Conservation (phyloP, 2,113 vertebrate genomes). For the Chaenogobius annularis region DNA sequence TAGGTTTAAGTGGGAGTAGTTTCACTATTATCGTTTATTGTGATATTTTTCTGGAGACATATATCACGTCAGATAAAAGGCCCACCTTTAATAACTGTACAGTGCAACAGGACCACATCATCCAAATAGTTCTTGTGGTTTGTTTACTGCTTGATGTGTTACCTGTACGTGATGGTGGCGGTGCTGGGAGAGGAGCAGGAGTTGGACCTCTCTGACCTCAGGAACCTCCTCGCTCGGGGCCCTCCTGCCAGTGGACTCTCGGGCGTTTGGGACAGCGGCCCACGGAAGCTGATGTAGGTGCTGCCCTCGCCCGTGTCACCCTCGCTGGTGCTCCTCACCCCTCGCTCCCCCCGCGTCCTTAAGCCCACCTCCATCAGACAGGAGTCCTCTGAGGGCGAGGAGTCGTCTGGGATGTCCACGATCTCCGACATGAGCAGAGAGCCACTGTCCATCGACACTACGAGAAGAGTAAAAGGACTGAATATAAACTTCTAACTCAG, state of each 20-base stretch:
- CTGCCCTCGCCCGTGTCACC: slow-evolving; percentile 51
- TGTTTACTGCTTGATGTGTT: background rate
- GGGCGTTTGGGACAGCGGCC: slow-evolving; percentile 76
- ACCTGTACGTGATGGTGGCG: slow-evolving; percentile 75
- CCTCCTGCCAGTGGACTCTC: slow-evolving; percentile 75
- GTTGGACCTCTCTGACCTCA: slow-evolving; percentile 86
- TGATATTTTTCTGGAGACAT: too few relatives aligned
- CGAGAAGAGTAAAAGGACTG: background rate
- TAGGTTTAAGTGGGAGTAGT: too few relatives aligned
- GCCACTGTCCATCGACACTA: slow-evolving; percentile 93
- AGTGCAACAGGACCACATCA: too few relatives aligned
- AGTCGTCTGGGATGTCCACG: slow-evolving; percentile 91
- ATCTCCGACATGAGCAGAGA: slow-evolving; percentile 93
- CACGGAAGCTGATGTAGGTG: slow-evolving; percentile 84
- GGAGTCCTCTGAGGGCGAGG: slow-evolving; percentile 94
- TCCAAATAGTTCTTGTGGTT: too few relatives aligned
- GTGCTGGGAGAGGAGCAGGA: slow-evolving; percentile 91
- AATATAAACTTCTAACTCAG: too few relatives aligned
- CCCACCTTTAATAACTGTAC: too few relatives aligned
- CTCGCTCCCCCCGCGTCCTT: slow-evolving; percentile 62
- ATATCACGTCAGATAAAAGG: too few relatives aligned
- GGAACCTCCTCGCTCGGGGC: slow-evolving; percentile 76
- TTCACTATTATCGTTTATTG: too few relatives aligned
- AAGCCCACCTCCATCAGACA: slow-evolving; percentile 87
- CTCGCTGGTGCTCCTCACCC: slow-evolving; percentile 40